phyloP scores from a whole-genome alignment of 2,797 vertebrate species.

The Macroramphosus scolopax region DNA sequence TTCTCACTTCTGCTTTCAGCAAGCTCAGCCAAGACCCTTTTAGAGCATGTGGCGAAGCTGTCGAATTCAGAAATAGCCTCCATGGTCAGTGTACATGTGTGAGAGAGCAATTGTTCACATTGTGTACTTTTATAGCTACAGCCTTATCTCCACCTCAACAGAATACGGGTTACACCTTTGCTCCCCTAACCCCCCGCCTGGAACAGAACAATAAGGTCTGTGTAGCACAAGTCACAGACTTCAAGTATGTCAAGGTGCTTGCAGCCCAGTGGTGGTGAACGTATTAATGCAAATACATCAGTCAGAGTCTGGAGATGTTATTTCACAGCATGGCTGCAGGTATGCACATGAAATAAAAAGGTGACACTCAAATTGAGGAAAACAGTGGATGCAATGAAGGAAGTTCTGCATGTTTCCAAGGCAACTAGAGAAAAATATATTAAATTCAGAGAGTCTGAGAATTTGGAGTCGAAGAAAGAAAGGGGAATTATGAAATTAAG shows the following conservation, averaged over 20 bases:
- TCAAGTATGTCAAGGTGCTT: constrained; percentile 34
- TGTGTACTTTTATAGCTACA: constrained; percentile 69
- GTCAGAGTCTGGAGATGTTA: too few species aligned
- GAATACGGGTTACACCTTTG: constrained; percentile 56
- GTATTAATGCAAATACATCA: too few species aligned
- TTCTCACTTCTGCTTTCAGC: constrained; percentile 85
- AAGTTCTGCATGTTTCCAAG: constrained; percentile 40
- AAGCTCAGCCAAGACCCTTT: constrained; percentile 73
- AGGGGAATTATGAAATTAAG: too few species aligned
- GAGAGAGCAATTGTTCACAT: constrained; percentile 75
- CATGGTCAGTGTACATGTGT: constrained; percentile 75
- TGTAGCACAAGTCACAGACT: constrained; percentile 26
- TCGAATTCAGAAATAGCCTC: constrained; percentile 77
- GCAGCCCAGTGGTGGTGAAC: constrained; percentile 5
- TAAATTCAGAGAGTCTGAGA: too few species aligned
- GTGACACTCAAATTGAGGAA: too few species aligned
- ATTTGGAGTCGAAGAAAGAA: too few species aligned
- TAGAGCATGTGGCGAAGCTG: constrained; percentile 77
- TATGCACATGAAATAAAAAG: too few species aligned
- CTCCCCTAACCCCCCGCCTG: constrained; percentile 31
- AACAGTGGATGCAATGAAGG: neutral
- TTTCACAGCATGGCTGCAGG: too few species aligned
- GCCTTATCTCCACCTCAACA: constrained; percentile 74
- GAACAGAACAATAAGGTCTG: too few species aligned
- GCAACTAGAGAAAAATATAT: constrained; percentile 39